phyloP scores from a whole-genome alignment of 2,797 vertebrate species.

The Sebastes ruberrimus region DNA sequence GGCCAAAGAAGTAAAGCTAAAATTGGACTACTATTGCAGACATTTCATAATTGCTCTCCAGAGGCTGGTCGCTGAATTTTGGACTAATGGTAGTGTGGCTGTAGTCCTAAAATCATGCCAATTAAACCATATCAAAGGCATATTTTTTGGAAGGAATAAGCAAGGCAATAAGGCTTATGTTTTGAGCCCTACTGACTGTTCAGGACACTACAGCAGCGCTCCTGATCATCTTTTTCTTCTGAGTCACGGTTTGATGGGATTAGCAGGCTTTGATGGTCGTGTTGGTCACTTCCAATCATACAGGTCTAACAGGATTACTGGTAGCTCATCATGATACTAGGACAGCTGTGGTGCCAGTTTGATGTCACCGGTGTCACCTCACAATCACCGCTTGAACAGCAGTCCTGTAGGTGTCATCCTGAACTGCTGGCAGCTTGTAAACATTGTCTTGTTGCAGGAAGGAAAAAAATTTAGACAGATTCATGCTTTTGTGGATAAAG shows the following conservation, averaged over 20 bases:
- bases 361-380: neutral
- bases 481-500: neutral
- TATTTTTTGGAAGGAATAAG: constrained; percentile 3
- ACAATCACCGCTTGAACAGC: neutral
- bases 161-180: neutral
- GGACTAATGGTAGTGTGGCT: neutral
- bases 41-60: neutral
- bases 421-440: neutral
- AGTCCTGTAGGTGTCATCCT: neutral
- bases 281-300: constrained; percentile 28
- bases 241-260: constrained; percentile 29
- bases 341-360: neutral
- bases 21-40: neutral
- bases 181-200: neutral
- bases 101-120: constrained; percentile 1
- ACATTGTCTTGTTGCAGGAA: neutral
- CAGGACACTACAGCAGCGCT: neutral
- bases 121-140: neutral
- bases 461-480: too few species aligned
- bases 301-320: constrained; percentile 45
- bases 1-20: neutral
- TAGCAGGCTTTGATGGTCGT: constrained; percentile 26
- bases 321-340: neutral
- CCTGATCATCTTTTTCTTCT: neutral
- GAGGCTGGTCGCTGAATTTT: neutral